Evolutionary conservation across 2,113 vertebrate species (phyloP).

Genomic region (Brachionichthys hirsutus): DNA sequence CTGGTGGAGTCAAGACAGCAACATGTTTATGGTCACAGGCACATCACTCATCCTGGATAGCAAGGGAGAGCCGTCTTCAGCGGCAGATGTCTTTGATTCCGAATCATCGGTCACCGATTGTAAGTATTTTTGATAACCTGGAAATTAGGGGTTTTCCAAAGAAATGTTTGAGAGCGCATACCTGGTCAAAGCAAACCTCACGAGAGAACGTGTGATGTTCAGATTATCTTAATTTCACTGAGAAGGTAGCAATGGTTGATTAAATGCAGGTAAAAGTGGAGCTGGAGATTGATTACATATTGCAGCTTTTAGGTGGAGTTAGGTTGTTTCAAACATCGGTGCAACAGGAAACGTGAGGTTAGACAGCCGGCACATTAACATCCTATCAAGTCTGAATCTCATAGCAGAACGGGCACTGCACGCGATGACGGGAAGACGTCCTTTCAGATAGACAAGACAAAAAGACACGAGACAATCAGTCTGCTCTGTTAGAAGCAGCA

Average conservation of each 20-base stretch:
- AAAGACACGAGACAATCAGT: conserved; percentile 28
- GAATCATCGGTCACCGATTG: conserved; percentile 24
- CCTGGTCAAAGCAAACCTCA: conserved; percentile 14
- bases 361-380: background rate
- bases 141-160: conserved; percentile 23
- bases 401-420: conserved; percentile 19
- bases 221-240: conserved; percentile 12
- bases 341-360: conserved; percentile 5
- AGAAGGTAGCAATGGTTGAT: conserved; percentile 13
- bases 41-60: conserved; percentile 57
- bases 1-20: conserved; percentile 83
- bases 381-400: background rate
- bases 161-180: conserved; percentile 7
- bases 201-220: conserved; percentile 18
- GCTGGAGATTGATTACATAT: conserved; percentile 2
- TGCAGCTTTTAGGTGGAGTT: conserved; percentile 25
- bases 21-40: conserved; percentile 70
- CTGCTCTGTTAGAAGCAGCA: conserved; percentile 11
- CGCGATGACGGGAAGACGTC: conserved; percentile 19
- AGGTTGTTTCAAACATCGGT: conserved; percentile 19
- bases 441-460: conserved; percentile 7
- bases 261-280: conserved; percentile 20
- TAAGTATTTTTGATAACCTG: conserved; percentile 23
- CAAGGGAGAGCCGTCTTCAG: conserved; percentile 38
- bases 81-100: background rate